phyloP scores from a whole-genome alignment of 2,888 invertebrate species.

The Lamellibrachia columna region DNA sequence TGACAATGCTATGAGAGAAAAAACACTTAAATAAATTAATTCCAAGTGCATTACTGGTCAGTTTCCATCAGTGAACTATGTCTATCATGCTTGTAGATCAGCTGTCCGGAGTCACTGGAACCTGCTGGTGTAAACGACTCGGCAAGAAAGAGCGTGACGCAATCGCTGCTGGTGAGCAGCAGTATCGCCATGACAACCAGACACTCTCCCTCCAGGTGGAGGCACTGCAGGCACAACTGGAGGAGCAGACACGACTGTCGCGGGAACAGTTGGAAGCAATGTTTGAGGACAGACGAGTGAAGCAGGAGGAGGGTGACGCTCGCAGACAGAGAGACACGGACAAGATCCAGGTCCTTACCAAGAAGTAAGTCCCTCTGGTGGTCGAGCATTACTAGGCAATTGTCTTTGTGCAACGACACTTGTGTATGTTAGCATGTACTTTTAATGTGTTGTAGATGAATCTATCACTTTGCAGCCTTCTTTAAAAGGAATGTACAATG shows the following conservation, averaged over 20 bases:
- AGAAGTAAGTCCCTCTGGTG: constrained; percentile 56
- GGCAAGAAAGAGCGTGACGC: constrained; percentile 22
- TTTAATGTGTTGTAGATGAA: no score
- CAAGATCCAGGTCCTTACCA: constrained; percentile 62
- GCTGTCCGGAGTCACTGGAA: neutral
- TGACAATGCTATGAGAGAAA: no score
- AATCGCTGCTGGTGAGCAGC: constrained; percentile 44
- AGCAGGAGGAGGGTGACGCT: constrained; percentile 63
- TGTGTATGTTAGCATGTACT: neutral
- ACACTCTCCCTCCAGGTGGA: constrained; percentile 54
- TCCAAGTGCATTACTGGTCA: neutral
- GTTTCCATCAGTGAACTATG: neutral
- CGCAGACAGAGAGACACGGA: constrained; percentile 62
- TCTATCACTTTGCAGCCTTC: no score
- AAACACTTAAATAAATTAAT: neutral
- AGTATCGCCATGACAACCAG: constrained; percentile 60
- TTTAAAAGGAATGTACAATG: no score
- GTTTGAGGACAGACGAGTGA: constrained; percentile 63
- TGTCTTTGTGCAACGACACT: neutral
- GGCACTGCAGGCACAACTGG: constrained; percentile 56
- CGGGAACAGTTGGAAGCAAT: constrained; percentile 64
- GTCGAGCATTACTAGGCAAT: neutral
- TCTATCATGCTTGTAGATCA: neutral
- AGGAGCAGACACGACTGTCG: constrained; percentile 63
- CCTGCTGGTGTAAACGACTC: constrained; percentile 17